phyloP scores from a whole-genome alignment of 2,113 vertebrate genomes.

The Plotosus lineatus region DNA sequence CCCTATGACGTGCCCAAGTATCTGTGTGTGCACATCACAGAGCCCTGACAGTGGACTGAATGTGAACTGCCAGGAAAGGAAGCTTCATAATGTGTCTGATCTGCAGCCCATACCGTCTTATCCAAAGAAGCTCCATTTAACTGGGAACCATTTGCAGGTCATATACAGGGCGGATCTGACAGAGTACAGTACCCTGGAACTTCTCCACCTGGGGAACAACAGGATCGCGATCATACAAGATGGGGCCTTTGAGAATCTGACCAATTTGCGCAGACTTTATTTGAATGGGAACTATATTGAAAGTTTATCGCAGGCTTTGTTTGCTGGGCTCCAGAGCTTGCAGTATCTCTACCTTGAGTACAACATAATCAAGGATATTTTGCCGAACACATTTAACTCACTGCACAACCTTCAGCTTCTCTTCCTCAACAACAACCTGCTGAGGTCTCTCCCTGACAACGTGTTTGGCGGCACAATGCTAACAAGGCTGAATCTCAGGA shows the following conservation, averaged over 20 bases:
- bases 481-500: conserved; percentile 92
- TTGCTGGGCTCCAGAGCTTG: conserved; percentile 87
- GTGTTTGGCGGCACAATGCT: conserved; percentile 91
- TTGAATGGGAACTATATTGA: conserved; percentile 98
- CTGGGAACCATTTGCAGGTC: conserved; percentile 92
- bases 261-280: conserved; percentile 91
- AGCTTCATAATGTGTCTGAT: conserved; percentile 90
- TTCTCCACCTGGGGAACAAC: conserved; percentile 95
- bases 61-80: conserved; percentile 95
- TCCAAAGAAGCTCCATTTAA: conserved; percentile 97
- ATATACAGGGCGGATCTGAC: conserved; percentile 85
- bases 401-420: conserved; percentile 91
- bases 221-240: conserved; percentile 92
- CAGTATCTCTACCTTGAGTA: conserved; percentile 99
- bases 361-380: conserved; percentile 95
- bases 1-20: conserved; percentile 86
- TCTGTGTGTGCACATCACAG: conserved; percentile 91
- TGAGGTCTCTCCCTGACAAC: conserved; percentile 86
- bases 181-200: conserved; percentile 89
- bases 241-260: conserved; percentile 92
- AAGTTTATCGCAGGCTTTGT: conserved; percentile 85
- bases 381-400: conserved; percentile 86
- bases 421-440: conserved; percentile 96
- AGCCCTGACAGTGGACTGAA: conserved; percentile 93
- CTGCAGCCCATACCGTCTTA: conserved; percentile 89